Conservation (phyloP, 2,797 vertebrate genomes). For the Myiotriccus ornatus region DNA sequence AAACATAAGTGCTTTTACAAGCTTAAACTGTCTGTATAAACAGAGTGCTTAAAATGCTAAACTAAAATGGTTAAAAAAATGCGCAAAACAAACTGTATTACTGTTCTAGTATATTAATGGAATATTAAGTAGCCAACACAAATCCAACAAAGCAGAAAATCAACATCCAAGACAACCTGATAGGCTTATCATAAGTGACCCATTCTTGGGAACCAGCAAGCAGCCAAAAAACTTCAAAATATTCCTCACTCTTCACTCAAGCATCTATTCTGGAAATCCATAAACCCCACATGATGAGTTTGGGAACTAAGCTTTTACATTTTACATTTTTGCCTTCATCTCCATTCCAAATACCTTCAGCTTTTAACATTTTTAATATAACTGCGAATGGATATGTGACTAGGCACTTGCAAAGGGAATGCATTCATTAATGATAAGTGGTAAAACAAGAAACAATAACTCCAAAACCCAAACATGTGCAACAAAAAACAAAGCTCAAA, state of each 20-base stretch:
- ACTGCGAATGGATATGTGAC: neutral
- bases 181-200: neutral
- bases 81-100: neutral
- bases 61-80: constrained; percentile 1
- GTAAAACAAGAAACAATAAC: neutral
- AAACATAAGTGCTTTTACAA: constrained; percentile 46
- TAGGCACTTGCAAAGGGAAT: neutral
- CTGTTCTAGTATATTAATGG: neutral
- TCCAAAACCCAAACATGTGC: neutral
- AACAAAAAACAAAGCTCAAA: neutral
- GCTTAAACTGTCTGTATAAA: constrained; percentile 41
- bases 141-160: constrained; percentile 11
- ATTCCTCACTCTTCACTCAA: neutral
- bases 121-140: neutral
- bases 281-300: neutral
- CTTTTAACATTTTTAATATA: neutral
- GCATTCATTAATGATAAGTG: neutral
- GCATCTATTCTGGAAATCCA: neutral
- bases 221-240: neutral
- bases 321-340: neutral
- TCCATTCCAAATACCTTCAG: neutral
- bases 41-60: neutral
- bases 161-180: neutral
- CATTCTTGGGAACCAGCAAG: neutral
- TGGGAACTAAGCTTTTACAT: neutral